Conservation (phyloP, 2,888 invertebrate genomes). For the Horisme vitalbata region DNA sequence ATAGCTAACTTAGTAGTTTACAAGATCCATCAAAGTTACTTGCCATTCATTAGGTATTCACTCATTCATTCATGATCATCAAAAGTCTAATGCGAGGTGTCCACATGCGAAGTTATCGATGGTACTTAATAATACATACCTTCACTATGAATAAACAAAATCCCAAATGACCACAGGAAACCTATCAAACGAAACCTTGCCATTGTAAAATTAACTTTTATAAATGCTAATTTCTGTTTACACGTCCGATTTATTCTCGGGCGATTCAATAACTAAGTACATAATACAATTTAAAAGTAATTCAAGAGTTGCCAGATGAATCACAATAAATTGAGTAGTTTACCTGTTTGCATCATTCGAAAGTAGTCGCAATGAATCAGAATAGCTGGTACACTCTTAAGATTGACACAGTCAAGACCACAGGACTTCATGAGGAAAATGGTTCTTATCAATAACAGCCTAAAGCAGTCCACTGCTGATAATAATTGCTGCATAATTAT, state of each 20-base stretch:
- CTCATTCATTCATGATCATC: too few species aligned
- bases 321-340: slow-evolving; percentile 22
- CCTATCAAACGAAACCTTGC: slow-evolving; percentile 19
- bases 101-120: too few species aligned
- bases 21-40: too few species aligned
- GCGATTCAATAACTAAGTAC: slow-evolving; percentile 8
- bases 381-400: slow-evolving; percentile 3
- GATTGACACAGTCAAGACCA: too few species aligned
- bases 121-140: slow-evolving; percentile 11
- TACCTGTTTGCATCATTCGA: slow-evolving; percentile 18
- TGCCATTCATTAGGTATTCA: too few species aligned
- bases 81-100: too few species aligned
- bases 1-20: too few species aligned
- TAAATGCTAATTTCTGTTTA: not conserved
- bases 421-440: too few species aligned
- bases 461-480: too few species aligned
- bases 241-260: slow-evolving; percentile 10
- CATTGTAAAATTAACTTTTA: slow-evolving; percentile 5
- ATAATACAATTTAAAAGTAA: not conserved
- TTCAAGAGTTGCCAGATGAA: slow-evolving; percentile 10
- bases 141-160: slow-evolving; percentile 23
- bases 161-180: slow-evolving; percentile 22
- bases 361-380: not conserved
- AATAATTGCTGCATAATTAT: too few species aligned
- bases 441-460: too few species aligned